phyloP scores from a whole-genome alignment of 2,113 vertebrate species.

The Oreochromis aureus region DNA sequence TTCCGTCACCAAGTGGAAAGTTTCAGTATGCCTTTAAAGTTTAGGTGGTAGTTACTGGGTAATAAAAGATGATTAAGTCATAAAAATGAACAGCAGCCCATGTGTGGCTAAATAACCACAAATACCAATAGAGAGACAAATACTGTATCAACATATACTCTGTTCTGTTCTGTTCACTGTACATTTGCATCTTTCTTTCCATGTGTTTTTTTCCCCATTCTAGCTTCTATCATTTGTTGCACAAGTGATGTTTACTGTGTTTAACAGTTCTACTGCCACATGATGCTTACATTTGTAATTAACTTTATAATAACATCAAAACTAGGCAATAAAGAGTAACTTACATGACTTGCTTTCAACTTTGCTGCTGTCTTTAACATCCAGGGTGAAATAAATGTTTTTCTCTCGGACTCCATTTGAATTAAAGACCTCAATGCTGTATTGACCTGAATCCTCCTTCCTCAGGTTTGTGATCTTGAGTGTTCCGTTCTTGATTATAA shows the following conservation, averaged over 20 bases:
- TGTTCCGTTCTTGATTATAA: constrained; percentile 26
- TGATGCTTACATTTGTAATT: background rate
- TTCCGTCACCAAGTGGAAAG: background rate
- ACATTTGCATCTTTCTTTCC: background rate
- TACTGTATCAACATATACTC: background rate
- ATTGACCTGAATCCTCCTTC: constrained; percentile 35
- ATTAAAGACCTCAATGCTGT: background rate
- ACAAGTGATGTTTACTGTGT: background rate
- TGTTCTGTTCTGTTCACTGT: background rate
- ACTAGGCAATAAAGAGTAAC: background rate
- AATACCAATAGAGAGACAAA: background rate
- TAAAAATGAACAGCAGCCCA: accelerated
- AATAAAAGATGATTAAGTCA: background rate
- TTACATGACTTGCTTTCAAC: background rate
- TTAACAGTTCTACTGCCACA: background rate
- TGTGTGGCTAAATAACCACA: background rate
- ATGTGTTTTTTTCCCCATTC: background rate
- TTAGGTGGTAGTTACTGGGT: background rate
- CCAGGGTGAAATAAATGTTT: background rate
- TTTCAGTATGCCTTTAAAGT: background rate
- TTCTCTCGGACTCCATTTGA: background rate
- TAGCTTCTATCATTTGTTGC: too few relatives aligned
- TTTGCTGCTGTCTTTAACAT: constrained; percentile 43
- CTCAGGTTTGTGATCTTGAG: constrained; percentile 12
- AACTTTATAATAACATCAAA: background rate